These are phyloP conservation scores for Strigamia transsilvanica DNA, from an alignment of 2,888 invertebrate genomes.

Conservation along the genomic window DNA sequence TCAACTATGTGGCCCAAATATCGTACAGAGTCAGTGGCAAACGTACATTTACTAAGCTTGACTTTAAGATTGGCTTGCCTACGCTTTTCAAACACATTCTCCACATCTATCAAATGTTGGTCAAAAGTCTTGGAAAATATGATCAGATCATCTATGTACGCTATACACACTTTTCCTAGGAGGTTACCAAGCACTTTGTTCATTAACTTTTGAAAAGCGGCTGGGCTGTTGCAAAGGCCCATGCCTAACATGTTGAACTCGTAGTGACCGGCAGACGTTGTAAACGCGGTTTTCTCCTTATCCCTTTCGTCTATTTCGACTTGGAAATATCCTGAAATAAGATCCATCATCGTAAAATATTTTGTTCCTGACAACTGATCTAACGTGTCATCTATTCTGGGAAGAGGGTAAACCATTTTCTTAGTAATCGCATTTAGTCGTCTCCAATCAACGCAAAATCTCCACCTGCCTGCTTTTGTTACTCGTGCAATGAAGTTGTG, in stretches of 20 bases:
- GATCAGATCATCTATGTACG: background rate
- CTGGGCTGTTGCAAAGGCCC: background rate
- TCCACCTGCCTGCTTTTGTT: background rate
- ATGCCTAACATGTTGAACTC: background rate
- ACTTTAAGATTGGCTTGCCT: background rate
- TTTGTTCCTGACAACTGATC: background rate
- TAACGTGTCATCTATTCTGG: background rate
- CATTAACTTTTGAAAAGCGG: background rate
- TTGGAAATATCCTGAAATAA: background rate
- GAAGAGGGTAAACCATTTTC: background rate
- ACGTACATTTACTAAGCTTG: background rate
- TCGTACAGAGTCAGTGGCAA: background rate
- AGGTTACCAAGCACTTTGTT: background rate
- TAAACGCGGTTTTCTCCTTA: slow-evolving; percentile 3
- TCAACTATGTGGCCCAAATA: background rate
- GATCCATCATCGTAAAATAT: background rate
- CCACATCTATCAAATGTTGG: background rate
- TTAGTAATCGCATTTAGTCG: background rate
- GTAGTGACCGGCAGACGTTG: background rate
- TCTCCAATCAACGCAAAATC: slow-evolving; percentile 11
- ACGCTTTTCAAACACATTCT: background rate
- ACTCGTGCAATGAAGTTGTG: background rate
- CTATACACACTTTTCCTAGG: background rate
- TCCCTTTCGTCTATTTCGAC: background rate
- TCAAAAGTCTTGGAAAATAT: background rate